Evolutionary conservation across 2,888 invertebrate genomes (phyloP), one percentile per base, ranked within the genome.

Genomic region (Trichogramma dendrolimi): DNA sequence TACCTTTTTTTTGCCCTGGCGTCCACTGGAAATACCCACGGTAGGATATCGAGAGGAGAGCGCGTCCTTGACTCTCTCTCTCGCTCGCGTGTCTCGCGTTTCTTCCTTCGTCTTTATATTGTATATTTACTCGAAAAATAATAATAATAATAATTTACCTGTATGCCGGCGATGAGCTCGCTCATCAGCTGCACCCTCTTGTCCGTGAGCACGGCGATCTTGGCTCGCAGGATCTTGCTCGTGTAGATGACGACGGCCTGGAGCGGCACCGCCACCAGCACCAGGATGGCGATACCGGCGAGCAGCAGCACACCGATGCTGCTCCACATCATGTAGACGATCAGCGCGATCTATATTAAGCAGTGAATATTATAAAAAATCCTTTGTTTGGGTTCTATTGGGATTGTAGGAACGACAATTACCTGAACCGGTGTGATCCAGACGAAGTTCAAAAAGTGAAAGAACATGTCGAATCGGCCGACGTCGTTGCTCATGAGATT

Each of bases 401-500:
- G 4, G 48, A n/a, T 14, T n/a, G 14, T n/a, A n/a, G n/a, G 5
- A 14, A n/a, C n/a, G 6, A 27, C 14, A 10, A 42, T 61, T 68
- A 62, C 83, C 77, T 87, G 87, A 6, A 92, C 73, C 0, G 96
- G 95, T 67, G 92, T 87, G 43, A 94, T 84, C 93, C 94, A 94
- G 75, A 96, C 84, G 80, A 89, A 94, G 77, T 95, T 92, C 6
- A 93, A 82, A 76, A 88, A 92, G 60, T 91, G 84, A 63, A 91
- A 87, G 4, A 91, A 88, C 78, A 90, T 85, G 78, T 97, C 96
- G 74, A 97, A 91, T 48, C 96, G 87, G 77, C 89, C 91, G 7
- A 96, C 94, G 78, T 97, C 97, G 74, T 96, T 96, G 5, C 96
- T 94, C 58, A 97, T 83, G 5, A 97, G 82, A 81, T 97, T 96